Conservation (phyloP, 2,888 invertebrate species). For the Zygaena filipendulae region DNA sequence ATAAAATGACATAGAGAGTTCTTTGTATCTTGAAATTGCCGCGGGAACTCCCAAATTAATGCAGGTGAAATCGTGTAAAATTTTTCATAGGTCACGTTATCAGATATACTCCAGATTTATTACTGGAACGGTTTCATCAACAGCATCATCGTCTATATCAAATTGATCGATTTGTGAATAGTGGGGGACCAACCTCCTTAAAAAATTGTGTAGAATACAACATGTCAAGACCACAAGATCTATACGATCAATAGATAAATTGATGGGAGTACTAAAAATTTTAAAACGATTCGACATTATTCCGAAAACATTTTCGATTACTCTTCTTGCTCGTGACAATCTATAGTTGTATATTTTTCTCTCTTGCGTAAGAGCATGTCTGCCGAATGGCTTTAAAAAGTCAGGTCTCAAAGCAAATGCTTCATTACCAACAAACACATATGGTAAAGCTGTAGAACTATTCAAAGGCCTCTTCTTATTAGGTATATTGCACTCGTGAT, state of each 20-base stretch:
- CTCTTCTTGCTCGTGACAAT: background rate
- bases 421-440: constrained; percentile 1
- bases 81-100: too few species aligned
- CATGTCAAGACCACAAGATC: background rate
- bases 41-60: too few species aligned
- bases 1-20: too few species aligned
- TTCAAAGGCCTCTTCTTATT: background rate
- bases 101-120: too few species aligned
- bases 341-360: constrained; percentile 1
- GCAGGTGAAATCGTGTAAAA: too few species aligned
- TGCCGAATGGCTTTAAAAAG: background rate
- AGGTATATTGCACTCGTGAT: background rate
- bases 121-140: too few species aligned
- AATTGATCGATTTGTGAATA: too few species aligned
- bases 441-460: background rate
- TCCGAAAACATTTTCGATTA: constrained; percentile 1
- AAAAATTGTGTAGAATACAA: constrained; percentile 1
- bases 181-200: background rate
- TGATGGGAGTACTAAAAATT: background rate
- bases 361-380: background rate
- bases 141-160: background rate
- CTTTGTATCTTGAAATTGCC: too few species aligned
- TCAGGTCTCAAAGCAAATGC: constrained; percentile 1
- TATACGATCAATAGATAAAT: background rate
- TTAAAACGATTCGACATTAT: constrained; percentile 1